Evolutionary conservation across 1,140 invertebrate species (phyloP), one percentile per base, ranked within the genome.

Genomic region (Mizuhopecten yessoensis): DNA sequence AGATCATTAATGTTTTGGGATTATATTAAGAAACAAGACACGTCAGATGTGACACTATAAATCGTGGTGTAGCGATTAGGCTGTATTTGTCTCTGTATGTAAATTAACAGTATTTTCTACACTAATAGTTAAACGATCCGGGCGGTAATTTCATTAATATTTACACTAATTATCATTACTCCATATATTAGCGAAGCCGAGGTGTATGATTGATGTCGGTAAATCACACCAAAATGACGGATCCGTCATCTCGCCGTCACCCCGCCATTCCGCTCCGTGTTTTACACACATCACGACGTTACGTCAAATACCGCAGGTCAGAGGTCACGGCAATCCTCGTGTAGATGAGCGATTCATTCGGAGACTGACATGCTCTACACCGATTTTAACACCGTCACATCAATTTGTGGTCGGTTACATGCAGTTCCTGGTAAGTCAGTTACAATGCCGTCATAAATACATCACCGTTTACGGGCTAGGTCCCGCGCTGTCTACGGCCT

Each of bases 241-340:
- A 75, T 75, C 57, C 57, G 57, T 75, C 57, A 75, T 29, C n/a
- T 75, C n/a, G 57, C 57, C 57, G 57, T 75, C 57, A 75, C 57
- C 57, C 57, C 57, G 57, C 57, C 57, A 75, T 75, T 29, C 57
- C n/a, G n/a, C 57, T 75, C 29, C 57, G 57, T 75, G 57, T 75
- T 75, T 75, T 75, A 75, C 57, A 75, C 57, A 75, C 23, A 75
- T 75, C 57, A 75, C n/a, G 57, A 29, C 57, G 57, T 75, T 75
- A 75, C 57, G 57, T 75, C 57, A 75, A 75, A 75, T 75, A 75
- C 57, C 57, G 57, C 57, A 75, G 1, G 57, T 75, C 57, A 75
- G 29, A 75, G 57, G 57, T 75, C n/a, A 75, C n/a, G 1, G 1
- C 23, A 11, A n/a, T 29, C 57, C 57, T n/a, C 23, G 57, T 75